phyloP scores from a whole-genome alignment of 2,888 invertebrate genomes.

The Notodonta ziczac region DNA sequence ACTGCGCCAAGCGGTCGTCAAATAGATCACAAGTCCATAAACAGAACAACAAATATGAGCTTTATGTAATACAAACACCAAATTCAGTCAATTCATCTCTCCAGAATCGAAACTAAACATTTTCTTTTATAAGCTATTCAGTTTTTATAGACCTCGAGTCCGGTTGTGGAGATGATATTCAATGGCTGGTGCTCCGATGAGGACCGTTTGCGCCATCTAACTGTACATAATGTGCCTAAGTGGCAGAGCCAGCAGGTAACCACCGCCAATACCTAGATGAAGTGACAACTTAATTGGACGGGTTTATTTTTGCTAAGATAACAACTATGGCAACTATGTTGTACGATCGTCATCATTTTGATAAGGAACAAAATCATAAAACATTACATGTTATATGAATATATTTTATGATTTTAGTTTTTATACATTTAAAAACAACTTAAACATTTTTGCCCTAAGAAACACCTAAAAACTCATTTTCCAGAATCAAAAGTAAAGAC shows the following conservation, averaged over 20 bases:
- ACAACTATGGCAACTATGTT: neutral
- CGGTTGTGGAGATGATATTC: slow-evolving; percentile 21
- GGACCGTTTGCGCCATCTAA: slow-evolving; percentile 62
- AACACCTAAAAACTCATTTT: no score
- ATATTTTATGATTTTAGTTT: no score
- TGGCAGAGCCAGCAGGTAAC: slow-evolving; percentile 49
- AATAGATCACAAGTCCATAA: no score
- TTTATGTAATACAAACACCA: neutral
- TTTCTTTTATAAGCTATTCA: slow-evolving; percentile 1
- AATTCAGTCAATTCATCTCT: neutral
- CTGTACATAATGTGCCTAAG: slow-evolving; percentile 59
- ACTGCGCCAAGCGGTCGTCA: no score
- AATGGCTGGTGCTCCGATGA: slow-evolving; percentile 25
- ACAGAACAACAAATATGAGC: no score
- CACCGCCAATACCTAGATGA: slow-evolving; percentile 29
- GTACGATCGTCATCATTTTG: neutral
- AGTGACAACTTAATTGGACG: slow-evolving; percentile 34
- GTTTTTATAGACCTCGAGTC: slow-evolving; percentile 7
- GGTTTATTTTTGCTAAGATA: slow-evolving; percentile 8
- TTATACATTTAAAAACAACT: no score
- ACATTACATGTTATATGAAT: neutral
- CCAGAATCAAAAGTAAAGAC: no score
- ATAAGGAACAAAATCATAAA: neutral
- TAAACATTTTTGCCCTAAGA: no score
- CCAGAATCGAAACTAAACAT: neutral